Evolutionary conservation across 2,888 invertebrate species (phyloP), one percentile per base, ranked within the genome.

Genomic region (Caenorhabditis virilis): DNA sequence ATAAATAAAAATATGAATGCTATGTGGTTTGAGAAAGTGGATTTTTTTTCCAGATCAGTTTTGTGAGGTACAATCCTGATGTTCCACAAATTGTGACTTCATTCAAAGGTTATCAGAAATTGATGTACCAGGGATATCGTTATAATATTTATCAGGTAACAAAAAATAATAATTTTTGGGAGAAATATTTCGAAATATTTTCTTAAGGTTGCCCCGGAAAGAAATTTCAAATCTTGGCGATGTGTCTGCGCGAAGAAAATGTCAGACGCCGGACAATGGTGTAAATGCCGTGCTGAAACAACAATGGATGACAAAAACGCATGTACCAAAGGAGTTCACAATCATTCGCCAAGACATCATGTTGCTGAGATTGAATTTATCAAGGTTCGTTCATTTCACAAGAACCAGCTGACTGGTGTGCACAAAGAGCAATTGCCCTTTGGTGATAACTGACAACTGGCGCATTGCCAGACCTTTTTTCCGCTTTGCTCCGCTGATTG

Each of bases 161-260:
- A 61, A 9, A 35, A 55, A 38, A 38, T 16, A 16, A 38, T 38
- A 15, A 16, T 11, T 11, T n/a, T 6, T 30, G 13, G 13, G 13
- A 30, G 30, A 30, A 13, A 6, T 30, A 13, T 9, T 6, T 9
- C 6, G 9, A 48, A 6, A 46, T 6, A 9, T 30, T 6, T 30
- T 30, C 57, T 72, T 56, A 61, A 75, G 73, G 70, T 72, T 22
- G 61, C 65, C 25, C 74, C 72, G 20, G 76, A 76, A n/a, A 56
- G 69, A 20, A 68, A 76, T 43, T 74, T 78, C 64, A 74, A 77
- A 57, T 82, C 81, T 13, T 81, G 81, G 81, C 73, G 81, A 11
- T 81, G 81, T 54, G 81, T 82, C 2, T 80, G 81, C 54, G 81
- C 81, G 35, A 81, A 81, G 73, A 81, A 81, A 51, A 75, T 82